A percentile compares a stretch with the other conserved stretches of the same genome.
Evolutionary conservation across 2,888 invertebrate genomes (phyloP).

Genomic region (Meteorus cinctellus): DNA sequence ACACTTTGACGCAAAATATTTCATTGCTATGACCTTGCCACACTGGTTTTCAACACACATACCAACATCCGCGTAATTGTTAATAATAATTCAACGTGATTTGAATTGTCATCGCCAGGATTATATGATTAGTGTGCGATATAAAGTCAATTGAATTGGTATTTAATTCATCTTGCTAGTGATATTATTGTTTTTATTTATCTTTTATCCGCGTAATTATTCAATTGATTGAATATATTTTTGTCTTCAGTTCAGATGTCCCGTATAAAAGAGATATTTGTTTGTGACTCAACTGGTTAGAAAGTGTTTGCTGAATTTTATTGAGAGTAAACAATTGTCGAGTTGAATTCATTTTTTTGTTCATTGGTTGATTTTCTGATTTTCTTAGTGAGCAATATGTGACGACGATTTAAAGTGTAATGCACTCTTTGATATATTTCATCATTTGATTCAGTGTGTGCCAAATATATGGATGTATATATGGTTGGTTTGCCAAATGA

Average conservation of each 20-base stretch:
- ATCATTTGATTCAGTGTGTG: conserved; percentile 36
- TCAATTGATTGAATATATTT: too few relatives aligned
- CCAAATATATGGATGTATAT: conserved; percentile 44
- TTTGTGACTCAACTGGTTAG: too few relatives aligned
- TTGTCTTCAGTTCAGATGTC: neutral
- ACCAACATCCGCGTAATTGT: conserved; percentile 45
- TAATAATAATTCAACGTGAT: neutral
- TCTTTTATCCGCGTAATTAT: neutral
- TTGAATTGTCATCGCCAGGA: neutral
- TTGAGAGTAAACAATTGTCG: neutral
- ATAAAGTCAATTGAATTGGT: neutral
- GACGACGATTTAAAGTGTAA: conserved; percentile 19
- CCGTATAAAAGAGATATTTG: neutral
- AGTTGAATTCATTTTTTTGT: neutral
- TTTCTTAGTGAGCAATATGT: neutral
- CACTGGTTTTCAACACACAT: neutral
- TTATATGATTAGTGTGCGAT: neutral
- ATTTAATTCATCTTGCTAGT: neutral
- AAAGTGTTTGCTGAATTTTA: too few relatives aligned
- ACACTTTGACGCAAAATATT: conserved; percentile 19
- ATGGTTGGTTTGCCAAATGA: conserved; percentile 31
- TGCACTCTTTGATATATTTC: conserved; percentile 25
- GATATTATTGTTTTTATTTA: neutral
- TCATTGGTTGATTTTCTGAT: neutral
- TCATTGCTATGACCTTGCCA: conserved; percentile 27